Conservation (phyloP, 2,797 vertebrate genomes). For the Siniperca obscura region DNA sequence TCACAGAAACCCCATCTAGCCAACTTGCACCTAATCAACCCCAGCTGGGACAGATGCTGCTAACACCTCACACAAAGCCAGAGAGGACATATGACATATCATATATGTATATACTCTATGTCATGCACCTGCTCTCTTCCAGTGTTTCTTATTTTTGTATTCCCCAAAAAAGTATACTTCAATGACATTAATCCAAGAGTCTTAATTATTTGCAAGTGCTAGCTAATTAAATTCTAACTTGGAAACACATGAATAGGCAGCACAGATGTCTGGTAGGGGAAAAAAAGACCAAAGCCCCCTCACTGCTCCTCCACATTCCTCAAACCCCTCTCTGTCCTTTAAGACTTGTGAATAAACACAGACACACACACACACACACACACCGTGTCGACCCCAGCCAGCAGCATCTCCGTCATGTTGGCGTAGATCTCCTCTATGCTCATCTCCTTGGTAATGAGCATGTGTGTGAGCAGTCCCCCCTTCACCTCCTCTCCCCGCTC, state of each 20-base stretch:
- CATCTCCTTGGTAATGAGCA: conserved; percentile 90
- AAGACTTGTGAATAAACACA: conserved; percentile 42
- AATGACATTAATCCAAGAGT: conserved; percentile 9
- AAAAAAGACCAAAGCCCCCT: conserved; percentile 19
- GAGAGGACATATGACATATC: conserved; percentile 10
- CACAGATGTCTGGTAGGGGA: conserved; percentile 55
- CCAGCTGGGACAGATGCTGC: conserved; percentile 66
- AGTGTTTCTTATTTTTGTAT: neutral
- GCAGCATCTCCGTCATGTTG: conserved; percentile 94
- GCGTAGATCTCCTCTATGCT: conserved; percentile 93
- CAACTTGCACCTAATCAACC: conserved; percentile 50
- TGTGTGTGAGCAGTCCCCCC: conserved; percentile 91
- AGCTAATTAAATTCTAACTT: conserved; percentile 23
- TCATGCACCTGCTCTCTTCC: neutral
- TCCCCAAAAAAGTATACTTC: neutral
- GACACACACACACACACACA: conserved; percentile 75
- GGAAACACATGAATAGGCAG: conserved; percentile 44
- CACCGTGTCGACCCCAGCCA: conserved; percentile 94
- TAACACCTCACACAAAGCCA: conserved; percentile 63
- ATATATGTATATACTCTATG: too few species aligned
- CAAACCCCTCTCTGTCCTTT: conserved; percentile 54
- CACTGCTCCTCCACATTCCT: conserved; percentile 35
- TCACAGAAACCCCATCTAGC: conserved; percentile 28
- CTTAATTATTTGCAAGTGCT: conserved; percentile 19
- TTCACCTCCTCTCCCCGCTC: conserved; percentile 85